Conservation (phyloP, 2,797 vertebrate species). For the Muraenolepis orangiensis region DNA sequence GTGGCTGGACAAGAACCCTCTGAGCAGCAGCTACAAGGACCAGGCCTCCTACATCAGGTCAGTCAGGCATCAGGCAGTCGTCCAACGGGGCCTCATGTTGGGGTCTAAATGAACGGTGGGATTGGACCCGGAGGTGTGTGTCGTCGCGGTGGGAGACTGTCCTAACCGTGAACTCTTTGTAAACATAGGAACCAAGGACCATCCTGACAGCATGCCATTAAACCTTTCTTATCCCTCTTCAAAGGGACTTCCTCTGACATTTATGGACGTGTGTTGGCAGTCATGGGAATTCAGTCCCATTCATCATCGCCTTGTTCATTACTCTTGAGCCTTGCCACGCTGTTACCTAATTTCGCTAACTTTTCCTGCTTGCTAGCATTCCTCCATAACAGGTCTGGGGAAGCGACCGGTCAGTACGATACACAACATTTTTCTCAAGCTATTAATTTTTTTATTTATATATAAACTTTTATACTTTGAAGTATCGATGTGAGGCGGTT, state of each 20-base stretch:
- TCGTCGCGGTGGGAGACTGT: neutral
- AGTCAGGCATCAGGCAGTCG: slow-evolving; percentile 38
- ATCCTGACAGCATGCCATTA: slow-evolving; percentile 6
- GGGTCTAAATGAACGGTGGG: neutral
- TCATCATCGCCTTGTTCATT: neutral
- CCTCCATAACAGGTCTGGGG: neutral
- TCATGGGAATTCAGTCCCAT: neutral
- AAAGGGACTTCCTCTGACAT: neutral
- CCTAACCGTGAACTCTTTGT: slow-evolving; percentile 7
- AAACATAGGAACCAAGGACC: slow-evolving; percentile 11
- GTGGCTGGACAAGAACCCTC: slow-evolving; percentile 83
- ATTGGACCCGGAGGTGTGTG: neutral
- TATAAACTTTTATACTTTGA: slow-evolving; percentile 7
- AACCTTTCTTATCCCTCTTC: neutral
- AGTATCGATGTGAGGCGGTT: slow-evolving; percentile 48
- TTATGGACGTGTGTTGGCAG: neutral
- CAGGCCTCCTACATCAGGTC: slow-evolving; percentile 88
- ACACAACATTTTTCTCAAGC: slow-evolving; percentile 29
- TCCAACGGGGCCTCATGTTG: neutral
- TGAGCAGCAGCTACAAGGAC: slow-evolving; percentile 83
- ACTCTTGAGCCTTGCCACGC: neutral
- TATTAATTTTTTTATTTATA: neutral
- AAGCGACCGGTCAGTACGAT: neutral
- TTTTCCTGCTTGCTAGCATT: slow-evolving; percentile 31
- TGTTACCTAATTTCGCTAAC: slow-evolving; percentile 9